Evolutionary conservation across 2,888 invertebrate species (phyloP), one percentile per base, ranked within the genome.

Genomic region (Sinopyrophorus schimmeli): DNA sequence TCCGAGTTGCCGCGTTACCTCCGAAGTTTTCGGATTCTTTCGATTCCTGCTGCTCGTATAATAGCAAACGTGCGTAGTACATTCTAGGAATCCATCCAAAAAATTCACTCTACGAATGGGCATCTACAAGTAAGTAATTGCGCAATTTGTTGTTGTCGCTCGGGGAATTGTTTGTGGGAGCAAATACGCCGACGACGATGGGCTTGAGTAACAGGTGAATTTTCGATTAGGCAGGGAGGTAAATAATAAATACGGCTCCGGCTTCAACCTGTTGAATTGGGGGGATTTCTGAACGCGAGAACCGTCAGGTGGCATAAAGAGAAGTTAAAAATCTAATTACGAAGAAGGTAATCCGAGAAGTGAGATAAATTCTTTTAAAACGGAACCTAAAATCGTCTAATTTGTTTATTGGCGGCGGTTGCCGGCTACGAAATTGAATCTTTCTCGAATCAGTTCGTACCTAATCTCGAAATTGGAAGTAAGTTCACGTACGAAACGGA

Each of bases 231-330:
- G 47, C 38, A 40, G 47, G 56, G 57, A 55, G 53, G 59, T 64
- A 65, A 66, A 65, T 67, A 66, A 67, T 66, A 67, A 66, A 67
- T 63, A 59, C 57, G 47, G 38, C 46, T 56, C n/a, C 47, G 59
- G 57, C 38, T 47, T 55, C 66, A 67, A 70, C 70, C 70, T 70
- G 70, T 70, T 70, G 70, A 69, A 62, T 65, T 61, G 58, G 47
- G 54, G 59, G 60, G 49, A 53, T 55, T 39, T 34, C 37, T 27
- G 12, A 21, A 24, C 14, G 40, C 9, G 42, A 30, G 38, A 40
- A 28, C 28, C 43, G 42, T 23, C 57, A 58, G 57, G 60, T 57
- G 57, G 32, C 43, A 38, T 6, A 31, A 30, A 30, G 43, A 43
- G 37, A 51, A 31, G 39, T 46, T 40, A 49, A 62, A 59, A 55